phyloP scores from a whole-genome alignment of 2,113 vertebrate genomes.

The Nothocercus julius region DNA sequence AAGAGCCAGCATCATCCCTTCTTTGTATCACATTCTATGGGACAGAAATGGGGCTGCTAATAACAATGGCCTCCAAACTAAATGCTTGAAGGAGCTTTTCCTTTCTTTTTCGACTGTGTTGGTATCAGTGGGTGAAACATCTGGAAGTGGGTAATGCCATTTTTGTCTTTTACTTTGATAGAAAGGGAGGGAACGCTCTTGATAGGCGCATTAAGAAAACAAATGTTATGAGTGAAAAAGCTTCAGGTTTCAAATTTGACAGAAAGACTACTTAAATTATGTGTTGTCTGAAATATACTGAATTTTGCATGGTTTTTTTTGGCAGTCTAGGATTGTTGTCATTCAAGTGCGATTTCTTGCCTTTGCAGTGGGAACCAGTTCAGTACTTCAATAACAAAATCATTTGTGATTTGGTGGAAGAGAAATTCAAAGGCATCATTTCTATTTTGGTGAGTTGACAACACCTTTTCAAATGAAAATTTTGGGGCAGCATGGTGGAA shows the following conservation, averaged over 20 bases:
- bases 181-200: neutral
- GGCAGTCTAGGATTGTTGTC: neutral
- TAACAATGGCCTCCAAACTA: neutral
- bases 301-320: neutral
- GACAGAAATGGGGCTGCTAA: neutral
- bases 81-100: neutral
- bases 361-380: constrained; percentile 93
- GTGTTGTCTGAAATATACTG: neutral
- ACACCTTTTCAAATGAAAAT: neutral
- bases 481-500: neutral
- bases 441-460: constrained; percentile 90
- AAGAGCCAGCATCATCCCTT: neutral
- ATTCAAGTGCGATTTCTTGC: neutral
- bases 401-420: constrained; percentile 97
- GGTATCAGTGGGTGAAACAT: neutral
- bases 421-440: constrained; percentile 99
- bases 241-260: neutral
- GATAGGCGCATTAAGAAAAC: neutral
- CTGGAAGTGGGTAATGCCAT: neutral
- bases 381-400: constrained; percentile 99
- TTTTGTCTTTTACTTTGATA: neutral
- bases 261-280: neutral
- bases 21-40: neutral
- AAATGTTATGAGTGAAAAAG: neutral
- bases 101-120: neutral